Conservation (phyloP, 2,888 invertebrate species). For the Phortica okadai region DNA sequence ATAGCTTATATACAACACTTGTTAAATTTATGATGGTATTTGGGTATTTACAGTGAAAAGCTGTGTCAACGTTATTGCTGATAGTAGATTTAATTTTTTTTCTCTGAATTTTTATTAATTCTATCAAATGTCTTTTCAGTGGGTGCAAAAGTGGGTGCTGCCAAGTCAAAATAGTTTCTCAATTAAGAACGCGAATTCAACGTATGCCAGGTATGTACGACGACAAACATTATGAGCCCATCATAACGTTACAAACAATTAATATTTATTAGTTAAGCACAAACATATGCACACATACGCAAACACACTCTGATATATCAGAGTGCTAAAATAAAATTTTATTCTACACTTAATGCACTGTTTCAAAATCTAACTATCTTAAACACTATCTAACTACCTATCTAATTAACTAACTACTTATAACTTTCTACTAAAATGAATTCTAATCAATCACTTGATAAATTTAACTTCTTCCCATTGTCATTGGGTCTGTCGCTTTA, state of each 20-base stretch:
- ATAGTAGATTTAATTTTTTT: not conserved
- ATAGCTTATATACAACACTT: not conserved
- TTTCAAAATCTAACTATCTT: constrained; percentile 7
- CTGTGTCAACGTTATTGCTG: not conserved
- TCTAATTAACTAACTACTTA: too few species aligned
- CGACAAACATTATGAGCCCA: constrained; percentile 2
- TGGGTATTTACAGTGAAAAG: constrained; percentile 3
- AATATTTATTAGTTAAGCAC: constrained; percentile 11
- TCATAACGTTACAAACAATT: not conserved
- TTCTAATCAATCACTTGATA: too few species aligned
- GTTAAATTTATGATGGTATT: not conserved
- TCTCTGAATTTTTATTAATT: constrained; percentile 3
- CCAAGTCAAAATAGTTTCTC: constrained; percentile 78
- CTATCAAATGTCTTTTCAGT: constrained; percentile 65
- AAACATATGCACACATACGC: constrained; percentile 34
- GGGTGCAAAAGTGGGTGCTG: constrained; percentile 80
- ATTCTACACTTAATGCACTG: constrained; percentile 19
- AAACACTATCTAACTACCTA: constrained; percentile 38
- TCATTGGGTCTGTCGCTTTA: not conserved
- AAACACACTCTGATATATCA: not conserved
- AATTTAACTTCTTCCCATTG: too few species aligned
- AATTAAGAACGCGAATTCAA: constrained; percentile 78
- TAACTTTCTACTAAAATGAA: too few species aligned
- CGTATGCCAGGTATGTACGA: constrained; percentile 80
- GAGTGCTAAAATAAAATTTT: not conserved